Evolutionary conservation across 2,113 vertebrate species (phyloP).

Genomic region (Gambusia affinis): DNA sequence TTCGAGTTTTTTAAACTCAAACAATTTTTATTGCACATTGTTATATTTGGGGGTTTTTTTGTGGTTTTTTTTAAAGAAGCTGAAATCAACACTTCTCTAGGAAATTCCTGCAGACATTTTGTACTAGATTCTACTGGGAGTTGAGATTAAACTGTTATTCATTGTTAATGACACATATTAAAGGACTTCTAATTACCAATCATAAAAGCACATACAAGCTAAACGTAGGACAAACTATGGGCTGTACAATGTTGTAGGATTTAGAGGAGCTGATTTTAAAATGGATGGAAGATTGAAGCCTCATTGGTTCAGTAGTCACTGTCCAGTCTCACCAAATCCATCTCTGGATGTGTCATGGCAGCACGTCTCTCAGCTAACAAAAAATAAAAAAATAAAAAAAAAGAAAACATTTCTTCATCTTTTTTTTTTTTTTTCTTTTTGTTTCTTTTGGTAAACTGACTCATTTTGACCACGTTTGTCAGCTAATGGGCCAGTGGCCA

Average conservation of each 20-base stretch:
- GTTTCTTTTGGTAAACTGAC: conserved; percentile 27
- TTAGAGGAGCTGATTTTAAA: conserved; percentile 18
- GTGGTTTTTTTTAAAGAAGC: not conserved
- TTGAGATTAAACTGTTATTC: no score
- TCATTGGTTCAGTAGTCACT: conserved; percentile 7
- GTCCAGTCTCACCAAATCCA: conserved; percentile 16
- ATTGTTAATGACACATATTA: no score
- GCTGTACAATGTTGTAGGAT: not conserved
- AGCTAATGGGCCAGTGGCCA: conserved; percentile 61
- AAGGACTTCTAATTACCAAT: not conserved
- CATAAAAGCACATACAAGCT: not conserved
- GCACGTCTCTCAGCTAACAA: conserved; percentile 26
- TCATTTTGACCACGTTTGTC: conserved; percentile 48
- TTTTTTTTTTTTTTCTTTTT: conserved; percentile 1
- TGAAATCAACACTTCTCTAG: not conserved
- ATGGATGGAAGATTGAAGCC: not conserved
- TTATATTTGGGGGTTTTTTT: not conserved
- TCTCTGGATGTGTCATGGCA: conserved; percentile 28
- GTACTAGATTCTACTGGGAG: not conserved
- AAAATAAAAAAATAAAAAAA: not conserved
- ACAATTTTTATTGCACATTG: not conserved
- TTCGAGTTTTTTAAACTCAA: no score
- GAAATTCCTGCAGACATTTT: not conserved
- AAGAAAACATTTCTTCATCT: not conserved
- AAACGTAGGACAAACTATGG: not conserved